Evolutionary conservation across 2,888 invertebrate genomes (phyloP).

Genomic region (Drosophila testacea): DNA sequence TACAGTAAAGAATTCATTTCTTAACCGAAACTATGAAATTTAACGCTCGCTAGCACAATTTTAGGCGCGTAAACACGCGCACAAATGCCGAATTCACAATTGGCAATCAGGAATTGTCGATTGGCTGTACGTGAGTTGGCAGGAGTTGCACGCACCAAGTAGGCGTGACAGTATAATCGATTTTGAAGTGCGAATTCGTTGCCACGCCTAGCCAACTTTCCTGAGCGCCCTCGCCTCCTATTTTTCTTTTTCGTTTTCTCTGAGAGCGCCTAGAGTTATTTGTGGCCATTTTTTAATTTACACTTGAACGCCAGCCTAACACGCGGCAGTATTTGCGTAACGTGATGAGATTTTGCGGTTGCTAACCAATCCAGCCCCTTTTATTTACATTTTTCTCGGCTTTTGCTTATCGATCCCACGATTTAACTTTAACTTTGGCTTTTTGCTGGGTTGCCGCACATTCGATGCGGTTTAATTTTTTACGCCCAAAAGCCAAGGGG

Average conservation of each 20-base stretch:
- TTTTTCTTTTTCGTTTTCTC: neutral
- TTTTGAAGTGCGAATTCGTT: slow-evolving; percentile 70
- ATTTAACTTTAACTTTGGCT: slow-evolving; percentile 32
- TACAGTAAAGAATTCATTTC: slow-evolving; percentile 21
- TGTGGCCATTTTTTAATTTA: slow-evolving; percentile 80
- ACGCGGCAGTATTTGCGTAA: slow-evolving; percentile 76
- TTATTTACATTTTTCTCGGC: slow-evolving; percentile 71
- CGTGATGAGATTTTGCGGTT: slow-evolving; percentile 81
- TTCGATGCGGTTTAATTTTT: slow-evolving; percentile 45
- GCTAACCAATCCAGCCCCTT: slow-evolving; percentile 55
- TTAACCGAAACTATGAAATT: slow-evolving; percentile 34
- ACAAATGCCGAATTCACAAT: slow-evolving; percentile 44
- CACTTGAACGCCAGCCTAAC: slow-evolving; percentile 73
- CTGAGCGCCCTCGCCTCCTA: neutral
- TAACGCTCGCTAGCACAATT: slow-evolving; percentile 41
- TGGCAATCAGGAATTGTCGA: slow-evolving; percentile 63
- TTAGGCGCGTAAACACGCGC: slow-evolving; percentile 24
- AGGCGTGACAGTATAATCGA: slow-evolving; percentile 70
- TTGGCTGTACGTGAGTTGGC: slow-evolving; percentile 76
- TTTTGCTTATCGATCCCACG: slow-evolving; percentile 69
- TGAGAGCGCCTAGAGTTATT: slow-evolving; percentile 63
- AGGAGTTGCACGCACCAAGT: slow-evolving; percentile 43
- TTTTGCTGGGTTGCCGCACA: slow-evolving; percentile 29
- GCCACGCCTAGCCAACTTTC: slow-evolving; percentile 50
- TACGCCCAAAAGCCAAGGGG: slow-evolving; percentile 41